Base-by-base conservation (phyloP, 1,140 invertebrate species). In the Leptonema lineaticorne region DNA sequence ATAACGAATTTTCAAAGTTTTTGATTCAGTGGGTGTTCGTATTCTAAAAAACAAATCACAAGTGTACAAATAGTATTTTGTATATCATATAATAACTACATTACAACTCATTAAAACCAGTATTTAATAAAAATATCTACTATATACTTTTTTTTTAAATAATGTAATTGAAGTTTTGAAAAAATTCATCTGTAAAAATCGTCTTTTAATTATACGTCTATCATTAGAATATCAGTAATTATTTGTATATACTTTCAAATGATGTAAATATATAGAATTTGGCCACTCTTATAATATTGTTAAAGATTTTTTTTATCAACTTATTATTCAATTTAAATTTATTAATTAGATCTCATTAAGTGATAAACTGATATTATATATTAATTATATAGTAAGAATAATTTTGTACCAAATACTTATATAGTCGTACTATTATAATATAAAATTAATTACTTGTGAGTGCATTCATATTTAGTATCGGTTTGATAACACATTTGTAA, bases 41-140 rank as follows among this genome's bases (percentile, higher is more conserved):
- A 62, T 45, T 22, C 59, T 62, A 41, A 45, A 62, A 62, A 37
- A 22, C n/a, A n/a, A n/a, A n/a, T n/a, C n/a, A n/a, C n/a, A n/a
- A n/a, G n/a, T n/a, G n/a, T n/a, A n/a, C n/a, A n/a, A n/a, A n/a
- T n/a, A n/a, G n/a, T n/a, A n/a, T n/a, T n/a, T n/a, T n/a, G n/a
- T n/a, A n/a, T n/a, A n/a, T n/a, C n/a, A n/a, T n/a, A n/a, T n/a
- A n/a, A n/a, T n/a, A n/a, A n/a, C n/a, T n/a, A n/a, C n/a, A n/a
- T n/a, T n/a, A n/a, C n/a, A n/a, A n/a, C n/a, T n/a, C n/a, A 26
- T 9, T 48, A 8, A 33, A 33, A 33, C 11, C 11, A 5, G 30
- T 33, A 6, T 33, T 33, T 6, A 33, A 33, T 33, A 33, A 5
- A 33, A 11, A 33, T n/a, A n/a, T n/a, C n/a, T 33, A 6, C 30